These are phyloP conservation scores for Urocitellus parryii DNA, from an alignment of 2,113 vertebrate species.

Conservation along the genomic window DNA sequence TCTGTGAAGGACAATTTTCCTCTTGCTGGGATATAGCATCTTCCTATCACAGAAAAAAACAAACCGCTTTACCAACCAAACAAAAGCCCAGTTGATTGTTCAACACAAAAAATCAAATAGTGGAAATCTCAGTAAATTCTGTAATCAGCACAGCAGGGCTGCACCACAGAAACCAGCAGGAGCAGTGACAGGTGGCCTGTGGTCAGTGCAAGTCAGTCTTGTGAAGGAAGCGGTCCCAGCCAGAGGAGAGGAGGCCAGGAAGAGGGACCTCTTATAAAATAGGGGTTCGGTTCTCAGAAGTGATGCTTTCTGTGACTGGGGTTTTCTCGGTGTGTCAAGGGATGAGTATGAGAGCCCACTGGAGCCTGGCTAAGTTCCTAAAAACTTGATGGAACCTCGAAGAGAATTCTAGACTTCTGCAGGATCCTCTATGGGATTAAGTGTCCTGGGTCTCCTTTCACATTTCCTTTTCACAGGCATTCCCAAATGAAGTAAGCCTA, in stretches of 20 bases:
- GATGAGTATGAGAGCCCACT: background rate
- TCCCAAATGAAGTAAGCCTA: background rate
- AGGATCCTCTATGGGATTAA: background rate
- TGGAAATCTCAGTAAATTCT: background rate
- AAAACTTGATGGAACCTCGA: background rate
- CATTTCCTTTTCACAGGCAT: background rate
- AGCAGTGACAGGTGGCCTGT: rapidly evolving
- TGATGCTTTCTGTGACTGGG: background rate
- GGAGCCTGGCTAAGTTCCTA: background rate
- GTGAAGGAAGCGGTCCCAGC: background rate
- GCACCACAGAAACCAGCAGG: background rate
- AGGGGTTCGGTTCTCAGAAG: background rate
- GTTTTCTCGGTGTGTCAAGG: background rate
- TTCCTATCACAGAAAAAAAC: background rate
- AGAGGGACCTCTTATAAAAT: background rate
- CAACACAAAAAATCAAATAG: background rate
- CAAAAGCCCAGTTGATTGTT: background rate
- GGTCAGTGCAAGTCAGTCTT: background rate
- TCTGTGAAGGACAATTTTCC: background rate
- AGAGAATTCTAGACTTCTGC: background rate
- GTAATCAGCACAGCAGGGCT: background rate
- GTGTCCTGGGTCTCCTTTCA: background rate
- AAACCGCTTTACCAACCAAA: background rate
- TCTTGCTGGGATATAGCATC: background rate
- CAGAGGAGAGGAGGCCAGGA: background rate